Percentiles rank a stretch among this genome's conserved stretches.
Evolutionary conservation across 1,140 invertebrate genomes (phyloP).

Genomic region (Zaprionus africanus): DNA sequence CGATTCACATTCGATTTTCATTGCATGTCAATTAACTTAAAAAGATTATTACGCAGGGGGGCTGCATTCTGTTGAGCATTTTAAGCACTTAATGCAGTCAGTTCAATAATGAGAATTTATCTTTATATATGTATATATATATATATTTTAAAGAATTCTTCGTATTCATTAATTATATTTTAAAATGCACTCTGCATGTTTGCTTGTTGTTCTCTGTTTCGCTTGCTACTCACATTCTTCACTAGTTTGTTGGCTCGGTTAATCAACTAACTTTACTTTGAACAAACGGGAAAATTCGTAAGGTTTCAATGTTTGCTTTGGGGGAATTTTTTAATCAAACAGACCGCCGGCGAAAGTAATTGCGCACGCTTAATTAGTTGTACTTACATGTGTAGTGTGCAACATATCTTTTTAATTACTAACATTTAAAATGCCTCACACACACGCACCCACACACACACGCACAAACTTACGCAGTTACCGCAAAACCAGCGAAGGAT

Average conservation of each 20-base stretch:
- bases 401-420: slow-evolving; percentile 62
- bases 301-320: background rate
- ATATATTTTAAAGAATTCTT: too few relatives aligned
- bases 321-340: background rate
- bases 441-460: background rate
- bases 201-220: background rate
- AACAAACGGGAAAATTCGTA: background rate
- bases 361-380: slow-evolving; percentile 43
- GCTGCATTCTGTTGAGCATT: background rate
- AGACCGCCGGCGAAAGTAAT: slow-evolving; percentile 6
- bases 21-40: background rate
- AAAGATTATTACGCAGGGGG: background rate
- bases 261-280: background rate
- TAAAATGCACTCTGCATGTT: background rate
- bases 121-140: too few relatives aligned
- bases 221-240: background rate
- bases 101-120: background rate
- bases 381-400: slow-evolving; percentile 45
- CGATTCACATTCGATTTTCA: background rate
- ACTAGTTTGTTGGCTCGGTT: background rate
- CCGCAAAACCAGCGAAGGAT: slow-evolving; percentile 67
- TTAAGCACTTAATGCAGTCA: background rate
- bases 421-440: slow-evolving; percentile 60
- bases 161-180: background rate
- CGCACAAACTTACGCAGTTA: slow-evolving; percentile 32